Base-by-base conservation (phyloP, 1,140 invertebrate species). In the Stenopsyche tienmushanensis region DNA sequence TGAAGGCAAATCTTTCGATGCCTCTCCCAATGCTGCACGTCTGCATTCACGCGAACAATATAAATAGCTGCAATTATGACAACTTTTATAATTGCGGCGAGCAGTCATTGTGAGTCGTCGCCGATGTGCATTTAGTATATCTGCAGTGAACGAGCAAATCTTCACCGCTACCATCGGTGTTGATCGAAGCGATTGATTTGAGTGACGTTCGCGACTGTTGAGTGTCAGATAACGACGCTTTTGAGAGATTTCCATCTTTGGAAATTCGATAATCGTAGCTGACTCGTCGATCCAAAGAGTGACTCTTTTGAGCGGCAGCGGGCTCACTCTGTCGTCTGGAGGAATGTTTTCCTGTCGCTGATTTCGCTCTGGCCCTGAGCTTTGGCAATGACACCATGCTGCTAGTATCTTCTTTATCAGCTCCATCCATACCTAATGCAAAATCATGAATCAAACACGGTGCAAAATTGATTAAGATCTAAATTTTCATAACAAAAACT, bases 1-100 rank as follows among this genome's bases (percentile, higher is more conserved):
- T 94, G 91, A 42, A 94, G 80, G 73, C 95, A 98, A n/a, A 90
- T 88, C 71, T 89, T 88, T 50, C 93, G 86, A 74, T 97, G 95
- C 70, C 90, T 88, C 69, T 94, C 90, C 94, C 94, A 97, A 74
- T 97, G 93, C 1, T n/a, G 88, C 84, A 58, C 91, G 82, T 15
- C 94, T 83, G 74, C 92, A 94, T 71, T 90, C 87, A 62, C 89
- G 84, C 42, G 90, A 91, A 78, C 93, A 96, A 75, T 92, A 91
- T 49, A 90, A 82, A 70, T 93, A 94, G 64, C 90, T 90, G 80
- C 96, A 97, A 78, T 96, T 96, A 80, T 96, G 94, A 78, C 95
- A 97, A 59, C 87, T 90, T 73, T 94, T 93, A 79, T 88, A 95
- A 72, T 85, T 84, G 70, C 86, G 84, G 71, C 86, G 84, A 20